Percentiles rank a stretch among this genome's conserved stretches.
phyloP scores from a whole-genome alignment of 2,113 vertebrate genomes.

The Ciconia boyciana region DNA sequence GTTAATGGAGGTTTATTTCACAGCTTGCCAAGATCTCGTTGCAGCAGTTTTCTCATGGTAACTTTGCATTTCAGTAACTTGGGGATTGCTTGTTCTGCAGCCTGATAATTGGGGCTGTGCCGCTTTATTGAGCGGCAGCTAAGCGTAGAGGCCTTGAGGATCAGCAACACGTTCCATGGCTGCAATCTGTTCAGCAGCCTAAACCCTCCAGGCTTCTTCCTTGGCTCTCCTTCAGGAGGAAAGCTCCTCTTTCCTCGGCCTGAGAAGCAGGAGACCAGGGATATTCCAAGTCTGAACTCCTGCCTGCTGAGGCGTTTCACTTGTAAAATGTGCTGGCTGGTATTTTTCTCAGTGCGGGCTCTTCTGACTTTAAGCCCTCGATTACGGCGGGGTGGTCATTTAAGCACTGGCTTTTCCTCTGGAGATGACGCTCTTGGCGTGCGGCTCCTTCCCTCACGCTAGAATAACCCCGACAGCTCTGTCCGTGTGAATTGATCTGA shows the following conservation, averaged over 20 bases:
- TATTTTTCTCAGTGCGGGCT: neutral
- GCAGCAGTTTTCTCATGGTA: neutral
- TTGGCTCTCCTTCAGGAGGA: constrained; percentile 54
- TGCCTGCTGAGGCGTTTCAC: constrained; percentile 60
- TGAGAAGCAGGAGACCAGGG: neutral
- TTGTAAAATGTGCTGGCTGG: constrained; percentile 57
- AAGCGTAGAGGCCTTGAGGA: neutral
- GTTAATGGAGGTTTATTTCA: neutral
- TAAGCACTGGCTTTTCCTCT: constrained; percentile 5
- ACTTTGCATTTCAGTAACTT: neutral
- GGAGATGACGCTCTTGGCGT: neutral
- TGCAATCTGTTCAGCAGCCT: constrained; percentile 44
- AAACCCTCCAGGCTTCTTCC: constrained; percentile 6
- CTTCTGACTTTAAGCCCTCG: constrained; percentile 17
- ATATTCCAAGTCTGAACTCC: neutral
- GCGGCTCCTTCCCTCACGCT: neutral
- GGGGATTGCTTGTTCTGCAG: neutral
- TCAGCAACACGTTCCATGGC: neutral
- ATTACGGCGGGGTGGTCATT: neutral
- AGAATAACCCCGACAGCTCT: neutral
- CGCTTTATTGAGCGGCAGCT: neutral
- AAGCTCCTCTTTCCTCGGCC: constrained; percentile 29
- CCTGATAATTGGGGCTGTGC: neutral
- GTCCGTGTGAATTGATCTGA: neutral
- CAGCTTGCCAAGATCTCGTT: neutral